Evolutionary conservation across 1,140 invertebrate genomes (phyloP).

Genomic region (Tetramorium parvispinum): DNA sequence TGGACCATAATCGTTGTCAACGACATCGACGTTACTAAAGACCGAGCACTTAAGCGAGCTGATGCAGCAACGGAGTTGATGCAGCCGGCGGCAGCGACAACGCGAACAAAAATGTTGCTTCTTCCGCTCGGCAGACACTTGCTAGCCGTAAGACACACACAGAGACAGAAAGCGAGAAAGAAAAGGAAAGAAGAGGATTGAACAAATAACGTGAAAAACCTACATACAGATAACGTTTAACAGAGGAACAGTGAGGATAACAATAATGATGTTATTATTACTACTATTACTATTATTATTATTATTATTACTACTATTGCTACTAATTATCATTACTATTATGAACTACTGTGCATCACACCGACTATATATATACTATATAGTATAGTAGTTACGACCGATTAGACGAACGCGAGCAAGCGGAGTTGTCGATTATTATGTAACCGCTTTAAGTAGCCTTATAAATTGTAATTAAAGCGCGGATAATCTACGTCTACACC

Average conservation of each 20-base stretch:
- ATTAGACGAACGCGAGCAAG: slow-evolving; percentile 47
- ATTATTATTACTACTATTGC: slow-evolving; percentile 64
- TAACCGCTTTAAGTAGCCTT: slow-evolving; percentile 75
- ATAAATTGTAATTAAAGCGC: slow-evolving; percentile 71
- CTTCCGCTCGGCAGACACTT: slow-evolving; percentile 46
- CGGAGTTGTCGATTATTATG: slow-evolving; percentile 69
- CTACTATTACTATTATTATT: slow-evolving; percentile 64
- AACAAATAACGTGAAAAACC: slow-evolving; percentile 63
- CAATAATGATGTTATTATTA: slow-evolving; percentile 70
- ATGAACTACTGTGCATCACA: slow-evolving; percentile 63
- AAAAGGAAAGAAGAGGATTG: background rate
- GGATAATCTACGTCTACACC: slow-evolving; percentile 53
- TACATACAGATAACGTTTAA: slow-evolving; percentile 75
- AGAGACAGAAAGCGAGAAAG: background rate
- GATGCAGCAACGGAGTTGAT: background rate
- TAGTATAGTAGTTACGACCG: slow-evolving; percentile 34
- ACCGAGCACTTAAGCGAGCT: background rate
- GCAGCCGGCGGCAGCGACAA: slow-evolving; percentile 11
- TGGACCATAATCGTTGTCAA: slow-evolving; percentile 62
- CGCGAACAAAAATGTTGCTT: slow-evolving; percentile 26
- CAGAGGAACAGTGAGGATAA: slow-evolving; percentile 70
- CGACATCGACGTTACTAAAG: slow-evolving; percentile 53
- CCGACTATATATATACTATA: slow-evolving; percentile 43
- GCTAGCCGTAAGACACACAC: slow-evolving; percentile 50
- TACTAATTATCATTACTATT: slow-evolving; percentile 66